Evolutionary conservation across 2,797 vertebrate genomes (phyloP), one percentile per base, ranked within the genome.

Genomic region (Danio tinwini): DNA sequence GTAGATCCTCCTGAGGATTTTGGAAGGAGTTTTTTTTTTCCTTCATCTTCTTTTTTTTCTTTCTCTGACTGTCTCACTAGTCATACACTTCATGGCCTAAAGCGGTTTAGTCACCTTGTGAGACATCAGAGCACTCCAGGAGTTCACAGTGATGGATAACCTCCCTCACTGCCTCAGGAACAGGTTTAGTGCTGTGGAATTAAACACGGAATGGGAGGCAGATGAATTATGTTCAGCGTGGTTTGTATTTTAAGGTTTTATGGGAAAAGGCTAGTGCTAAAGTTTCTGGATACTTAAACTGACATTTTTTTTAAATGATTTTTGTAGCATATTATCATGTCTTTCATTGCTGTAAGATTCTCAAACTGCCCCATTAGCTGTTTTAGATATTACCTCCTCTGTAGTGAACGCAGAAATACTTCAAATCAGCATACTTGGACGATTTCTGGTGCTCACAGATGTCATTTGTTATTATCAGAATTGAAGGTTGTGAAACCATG

Each of bases 91-190:
- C 50, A 58, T 73, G 50, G 21, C 69, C 61, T 80, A 65, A 72
- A 80, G 69, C 6, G 0, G 40, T 73, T 80, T 65, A 73, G 68
- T 79, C 77, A 79, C 69, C 42, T 56, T 58, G 59, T 73, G 68
- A 72, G 68, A 64, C 59, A 65, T 73, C 59, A 40, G 59, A 65
- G 50, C 59, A 39, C 45, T 53, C 77, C 68, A 55, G 58, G 58
- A 78, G 65, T 42, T 61, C 67, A 62, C 11, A 1, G 76, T 80
- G 78, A 72, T 80, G 50, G 59, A 80, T 55, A 73, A 73, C 78
- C 59, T 80, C 50, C 52, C 68, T 65, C 69, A 16, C 19, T 53
- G 70, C 59, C 78, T 73, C 69, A 65, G 68, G 59, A 73, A 58
- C 12, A 7, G 50, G 12, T 73, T 58, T 56, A 73, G 61, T 42